Conservation (phyloP, 2,888 invertebrate genomes). For the Macrophya annulata region DNA sequence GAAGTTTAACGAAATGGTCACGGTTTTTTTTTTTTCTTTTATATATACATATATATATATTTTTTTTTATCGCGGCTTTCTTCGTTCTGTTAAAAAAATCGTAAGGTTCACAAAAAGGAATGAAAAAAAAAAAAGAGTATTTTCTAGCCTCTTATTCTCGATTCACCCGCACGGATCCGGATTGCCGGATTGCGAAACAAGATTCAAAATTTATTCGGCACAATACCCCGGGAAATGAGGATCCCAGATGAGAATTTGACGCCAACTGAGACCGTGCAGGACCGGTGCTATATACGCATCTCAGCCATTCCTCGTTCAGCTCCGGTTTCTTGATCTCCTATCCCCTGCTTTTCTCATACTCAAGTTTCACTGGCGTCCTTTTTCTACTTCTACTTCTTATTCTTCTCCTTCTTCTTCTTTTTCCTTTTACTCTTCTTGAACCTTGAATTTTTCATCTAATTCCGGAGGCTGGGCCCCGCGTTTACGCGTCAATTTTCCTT, state of each 20-base stretch:
- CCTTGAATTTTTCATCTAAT: slow-evolving; percentile 66
- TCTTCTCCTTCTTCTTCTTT: slow-evolving; percentile 48
- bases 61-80: background rate
- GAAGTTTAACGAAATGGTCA: background rate
- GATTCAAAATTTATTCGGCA: slow-evolving; percentile 50
- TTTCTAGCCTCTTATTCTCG: background rate
- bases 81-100: background rate
- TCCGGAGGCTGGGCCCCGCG: slow-evolving; percentile 37
- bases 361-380: background rate
- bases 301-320: slow-evolving; percentile 33
- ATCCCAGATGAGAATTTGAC: slow-evolving; percentile 53
- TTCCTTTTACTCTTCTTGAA: slow-evolving; percentile 56
- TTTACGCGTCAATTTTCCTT: slow-evolving; percentile 69
- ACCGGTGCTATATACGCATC: slow-evolving; percentile 17
- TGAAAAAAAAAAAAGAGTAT: background rate
- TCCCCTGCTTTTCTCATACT: slow-evolving; percentile 45
- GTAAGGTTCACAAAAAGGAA: background rate
- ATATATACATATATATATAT: too few species aligned
- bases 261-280: slow-evolving; percentile 50
- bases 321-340: slow-evolving; percentile 44
- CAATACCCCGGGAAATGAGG: slow-evolving; percentile 44
- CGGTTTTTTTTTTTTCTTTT: too few species aligned
- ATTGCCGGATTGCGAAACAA: background rate
- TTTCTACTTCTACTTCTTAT: slow-evolving; percentile 58
- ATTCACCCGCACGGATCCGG: background rate